Base-by-base conservation (phyloP, 2,113 vertebrate genomes). In the Epinephelus lanceolatus region DNA sequence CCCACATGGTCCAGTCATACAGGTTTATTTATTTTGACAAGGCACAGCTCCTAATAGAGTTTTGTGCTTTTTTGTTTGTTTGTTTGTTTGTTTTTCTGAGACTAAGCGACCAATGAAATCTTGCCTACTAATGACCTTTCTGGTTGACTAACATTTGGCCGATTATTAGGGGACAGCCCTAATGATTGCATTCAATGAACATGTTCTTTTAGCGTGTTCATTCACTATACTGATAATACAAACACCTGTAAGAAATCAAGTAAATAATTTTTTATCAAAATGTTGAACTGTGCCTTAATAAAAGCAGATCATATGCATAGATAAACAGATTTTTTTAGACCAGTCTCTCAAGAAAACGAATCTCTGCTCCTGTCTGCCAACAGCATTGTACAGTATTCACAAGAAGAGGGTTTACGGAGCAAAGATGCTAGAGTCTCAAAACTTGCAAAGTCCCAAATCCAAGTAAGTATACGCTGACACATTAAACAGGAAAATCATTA, bases 391-490 rank as follows among this genome's bases (percentile, higher is more conserved):
- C 95, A 96, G 30, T 49, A 94, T 99, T 88, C 98, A 99, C 94
- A 99, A 97, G 93, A 99, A 99, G 85, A 96, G 95, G 0, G 97
- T 99, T 53, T 97, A 94, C 0, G 96, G 95, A 1, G 98, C 98
- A 18, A 96, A 97, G 80, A 95, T 99, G 30, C 89, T 99, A 10
- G 85, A 95, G 14, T 96, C 97, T 23, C 96, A 98, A 86, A 99
- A 99, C 89, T 95, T 99, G 30, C 98, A 99, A 92, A 98, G 96
- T 83, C 88, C 96, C 4, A 97, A 97, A 88, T 99, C 98, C 84
- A 98, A 97, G 98, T 99, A 95, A 87, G 96, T 88, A 11, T 40
- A 3, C 53, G 10, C 5, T 47, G 1, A 55, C 49, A 65, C 13
- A 3, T 15, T 6, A 74, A 70, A 71, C 7, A 33, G 42, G 18